These are phyloP conservation scores for Ranitomeya variabilis DNA, from an alignment of 2,113 vertebrate genomes.

Conservation along the genomic window DNA sequence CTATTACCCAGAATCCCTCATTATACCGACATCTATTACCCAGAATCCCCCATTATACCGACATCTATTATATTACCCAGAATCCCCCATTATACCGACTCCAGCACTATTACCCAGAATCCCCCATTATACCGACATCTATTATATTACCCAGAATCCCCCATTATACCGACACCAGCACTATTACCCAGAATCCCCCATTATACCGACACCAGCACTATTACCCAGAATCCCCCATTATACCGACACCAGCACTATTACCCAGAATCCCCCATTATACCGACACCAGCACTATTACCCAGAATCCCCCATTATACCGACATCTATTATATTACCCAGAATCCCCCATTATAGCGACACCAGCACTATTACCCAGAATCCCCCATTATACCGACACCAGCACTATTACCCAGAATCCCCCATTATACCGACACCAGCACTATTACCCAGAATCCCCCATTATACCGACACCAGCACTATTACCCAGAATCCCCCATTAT, in stretches of 20 bases:
- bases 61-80: too few species aligned
- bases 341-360: neutral
- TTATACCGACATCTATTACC: neutral
- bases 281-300: neutral
- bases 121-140: neutral
- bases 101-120: neutral
- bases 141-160: too few species aligned
- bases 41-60: too few species aligned
- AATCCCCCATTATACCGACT: too few species aligned
- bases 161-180: too few species aligned
- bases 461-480: too few species aligned
- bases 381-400: neutral
- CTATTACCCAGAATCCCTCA: neutral
- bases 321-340: neutral
- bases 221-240: neutral
- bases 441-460: too few species aligned
- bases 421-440: neutral
- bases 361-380: neutral
- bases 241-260: neutral
- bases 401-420: neutral
- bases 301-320: neutral
- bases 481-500: too few species aligned
- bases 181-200: neutral
- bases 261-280: neutral
- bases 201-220: neutral